Percentiles rank a stretch among this genome's conserved stretches.
phyloP scores from a whole-genome alignment of 92 coral and sea anemone species.

The Porites rus region DNA sequence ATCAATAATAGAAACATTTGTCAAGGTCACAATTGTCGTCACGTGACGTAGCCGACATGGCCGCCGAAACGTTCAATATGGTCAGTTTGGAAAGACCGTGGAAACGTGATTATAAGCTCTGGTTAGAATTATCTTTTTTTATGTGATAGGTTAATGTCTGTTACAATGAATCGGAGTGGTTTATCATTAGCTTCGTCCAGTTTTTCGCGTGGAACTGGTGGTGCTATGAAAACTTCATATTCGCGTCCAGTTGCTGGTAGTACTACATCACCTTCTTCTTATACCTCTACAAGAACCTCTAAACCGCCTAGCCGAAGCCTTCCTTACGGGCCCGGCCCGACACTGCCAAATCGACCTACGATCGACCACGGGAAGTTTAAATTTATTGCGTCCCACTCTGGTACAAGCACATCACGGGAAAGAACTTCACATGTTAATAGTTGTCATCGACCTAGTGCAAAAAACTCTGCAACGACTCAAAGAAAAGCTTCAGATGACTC shows the following conservation, averaged over 20 bases:
- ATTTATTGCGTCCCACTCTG: constrained; percentile 19
- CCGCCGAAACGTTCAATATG: constrained; percentile 7
- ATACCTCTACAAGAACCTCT: neutral
- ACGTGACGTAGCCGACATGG: constrained; percentile 48
- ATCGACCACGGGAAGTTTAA: constrained; percentile 4
- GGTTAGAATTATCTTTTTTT: neutral
- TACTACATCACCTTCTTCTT: neutral
- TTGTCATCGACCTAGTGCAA: neutral
- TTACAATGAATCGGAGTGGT: constrained; percentile 16
- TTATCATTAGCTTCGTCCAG: neutral
- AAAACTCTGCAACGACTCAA: neutral
- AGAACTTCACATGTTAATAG: neutral
- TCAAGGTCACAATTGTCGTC: constrained; percentile 11
- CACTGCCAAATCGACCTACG: constrained; percentile 27
- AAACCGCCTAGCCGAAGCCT: constrained; percentile 22
- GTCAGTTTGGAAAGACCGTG: too few species aligned
- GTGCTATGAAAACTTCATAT: constrained; percentile 15
- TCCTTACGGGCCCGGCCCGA: constrained; percentile 78
- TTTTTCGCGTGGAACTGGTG: neutral
- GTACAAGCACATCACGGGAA: too few species aligned
- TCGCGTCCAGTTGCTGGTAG: too few species aligned
- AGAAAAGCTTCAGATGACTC: constrained; percentile 58
- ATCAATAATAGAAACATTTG: constrained; percentile 14
- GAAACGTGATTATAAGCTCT: neutral
- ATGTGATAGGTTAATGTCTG: constrained; percentile 16